Evolutionary conservation across 2,797 vertebrate genomes (phyloP).

Genomic region (Bovichtus diacanthus): DNA sequence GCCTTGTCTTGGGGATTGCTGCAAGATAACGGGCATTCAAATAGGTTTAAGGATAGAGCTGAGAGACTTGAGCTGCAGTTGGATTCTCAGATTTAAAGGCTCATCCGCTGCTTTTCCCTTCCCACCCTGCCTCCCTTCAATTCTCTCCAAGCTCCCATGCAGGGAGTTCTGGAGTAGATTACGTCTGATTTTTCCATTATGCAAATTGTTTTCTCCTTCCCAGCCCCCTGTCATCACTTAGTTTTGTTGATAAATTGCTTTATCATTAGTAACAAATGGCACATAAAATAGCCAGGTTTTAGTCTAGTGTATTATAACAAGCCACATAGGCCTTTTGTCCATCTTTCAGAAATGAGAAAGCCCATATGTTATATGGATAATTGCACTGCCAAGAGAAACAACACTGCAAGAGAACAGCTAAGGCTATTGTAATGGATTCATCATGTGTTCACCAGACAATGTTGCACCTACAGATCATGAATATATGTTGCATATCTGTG

Average conservation of each 20-base stretch:
- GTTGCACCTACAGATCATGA: not conserved
- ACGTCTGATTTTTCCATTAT: constrained; percentile 78
- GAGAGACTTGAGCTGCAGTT: constrained; percentile 55
- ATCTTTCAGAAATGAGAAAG: constrained; percentile 18
- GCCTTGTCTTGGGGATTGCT: constrained; percentile 62
- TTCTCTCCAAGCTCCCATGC: constrained; percentile 41
- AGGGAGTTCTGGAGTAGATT: constrained; percentile 68
- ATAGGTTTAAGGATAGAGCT: constrained; percentile 61
- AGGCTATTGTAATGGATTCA: not conserved
- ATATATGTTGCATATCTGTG: not conserved
- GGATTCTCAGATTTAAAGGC: constrained; percentile 62
- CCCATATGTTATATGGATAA: constrained; percentile 19
- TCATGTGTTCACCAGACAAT: not conserved
- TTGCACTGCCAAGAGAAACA: not conserved
- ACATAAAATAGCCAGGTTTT: constrained; percentile 41
- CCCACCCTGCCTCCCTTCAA: constrained; percentile 6
- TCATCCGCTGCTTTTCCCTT: constrained; percentile 46
- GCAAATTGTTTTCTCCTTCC: constrained; percentile 75
- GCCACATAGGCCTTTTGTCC: not conserved
- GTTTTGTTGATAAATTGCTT: constrained; percentile 55
- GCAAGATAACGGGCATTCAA: constrained; percentile 50
- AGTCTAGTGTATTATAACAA: constrained; percentile 25
- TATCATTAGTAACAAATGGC: constrained; percentile 35
- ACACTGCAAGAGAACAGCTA: not conserved
- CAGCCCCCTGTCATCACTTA: constrained; percentile 38